These are phyloP conservation scores for Drosophila incognita DNA, from an alignment of 2,888 invertebrate species.

Conservation along the genomic window DNA sequence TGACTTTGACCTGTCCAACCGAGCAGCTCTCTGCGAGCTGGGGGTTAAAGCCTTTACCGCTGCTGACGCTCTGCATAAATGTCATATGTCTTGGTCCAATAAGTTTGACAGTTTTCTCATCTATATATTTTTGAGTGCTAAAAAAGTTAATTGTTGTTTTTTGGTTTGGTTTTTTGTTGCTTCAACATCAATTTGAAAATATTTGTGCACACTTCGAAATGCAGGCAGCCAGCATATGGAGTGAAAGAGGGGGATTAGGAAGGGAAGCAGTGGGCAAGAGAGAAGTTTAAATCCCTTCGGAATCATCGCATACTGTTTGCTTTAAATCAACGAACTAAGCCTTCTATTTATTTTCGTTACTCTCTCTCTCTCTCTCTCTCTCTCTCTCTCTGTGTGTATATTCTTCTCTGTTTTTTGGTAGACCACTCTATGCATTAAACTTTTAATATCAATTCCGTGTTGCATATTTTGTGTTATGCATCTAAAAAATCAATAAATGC, in stretches of 20 bases:
- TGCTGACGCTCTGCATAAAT: constrained; percentile 16
- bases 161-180: constrained; percentile 35
- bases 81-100: constrained; percentile 34
- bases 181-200: constrained; percentile 51
- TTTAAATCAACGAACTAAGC: constrained; percentile 56
- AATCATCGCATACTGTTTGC: constrained; percentile 32
- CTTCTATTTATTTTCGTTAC: constrained; percentile 15
- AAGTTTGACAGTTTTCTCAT: constrained; percentile 30
- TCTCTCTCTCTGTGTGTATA: constrained; percentile 9
- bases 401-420: constrained; percentile 2
- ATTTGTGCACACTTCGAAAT: constrained; percentile 52
- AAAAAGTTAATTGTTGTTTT: constrained; percentile 51
- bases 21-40: neutral
- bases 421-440: constrained; percentile 62
- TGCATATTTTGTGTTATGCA: constrained; percentile 60
- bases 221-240: constrained; percentile 1
- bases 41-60: constrained; percentile 36
- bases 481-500: constrained; percentile 38
- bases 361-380: constrained; percentile 6
- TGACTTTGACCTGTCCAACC: constrained; percentile 32
- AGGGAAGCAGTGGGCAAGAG: neutral
- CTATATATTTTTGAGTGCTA: constrained; percentile 13
- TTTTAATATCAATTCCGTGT: constrained; percentile 71
- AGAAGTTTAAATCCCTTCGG: constrained; percentile 40
- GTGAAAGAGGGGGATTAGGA: neutral